Base-by-base conservation (phyloP, 2,797 vertebrate species). In the Parauchenoglanis punctatus region DNA sequence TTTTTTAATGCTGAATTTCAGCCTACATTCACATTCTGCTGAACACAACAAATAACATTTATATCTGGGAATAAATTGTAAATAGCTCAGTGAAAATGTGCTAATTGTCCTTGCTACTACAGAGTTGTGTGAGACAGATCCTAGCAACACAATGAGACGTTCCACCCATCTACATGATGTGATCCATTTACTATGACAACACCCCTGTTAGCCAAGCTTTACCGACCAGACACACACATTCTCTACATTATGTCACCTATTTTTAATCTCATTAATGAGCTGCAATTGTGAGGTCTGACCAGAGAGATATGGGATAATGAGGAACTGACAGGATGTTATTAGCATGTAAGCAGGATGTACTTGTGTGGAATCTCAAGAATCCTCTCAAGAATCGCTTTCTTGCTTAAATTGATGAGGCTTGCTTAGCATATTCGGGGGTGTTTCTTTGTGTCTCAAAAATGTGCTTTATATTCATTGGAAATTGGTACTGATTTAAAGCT, bases 301-400 rank as follows among this genome's bases (percentile, higher is more conserved):
- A 75, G 58, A 65, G 40, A n/a, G 25, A 25, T 40, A 20, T n/a
- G n/a, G 70, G 54, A 88, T 76, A 85, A 75, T 67, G 46, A 59
- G 82, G 68, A 81, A 49, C 56, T 65, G 67, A 85, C 77, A 83
- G 72, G 80, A 83, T 86, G 61, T 59, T 68, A 65, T 86, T 85
- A 81, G 67, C 11, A 23, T 86, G 46, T 85, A 81, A 77, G 59
- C 35, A 73, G 11, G 17, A 17, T 46, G 76, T 44, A 70, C 44
- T 70, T 58, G 11, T 78, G 59, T 75, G 61, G 40, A 40, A 52
- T 52, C 54, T 2, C 40, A 40, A 40, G 40, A 40, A 40, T 40
- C 20, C 56, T 59, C 2, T 59, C 75, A 75, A 67, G n/a, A 68
- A 84, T 75, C 49, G 1, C 40, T 73, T 76, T 82, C 31, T 83